phyloP scores from a whole-genome alignment of 2,797 vertebrate species.

The Simalia tracyae region DNA sequence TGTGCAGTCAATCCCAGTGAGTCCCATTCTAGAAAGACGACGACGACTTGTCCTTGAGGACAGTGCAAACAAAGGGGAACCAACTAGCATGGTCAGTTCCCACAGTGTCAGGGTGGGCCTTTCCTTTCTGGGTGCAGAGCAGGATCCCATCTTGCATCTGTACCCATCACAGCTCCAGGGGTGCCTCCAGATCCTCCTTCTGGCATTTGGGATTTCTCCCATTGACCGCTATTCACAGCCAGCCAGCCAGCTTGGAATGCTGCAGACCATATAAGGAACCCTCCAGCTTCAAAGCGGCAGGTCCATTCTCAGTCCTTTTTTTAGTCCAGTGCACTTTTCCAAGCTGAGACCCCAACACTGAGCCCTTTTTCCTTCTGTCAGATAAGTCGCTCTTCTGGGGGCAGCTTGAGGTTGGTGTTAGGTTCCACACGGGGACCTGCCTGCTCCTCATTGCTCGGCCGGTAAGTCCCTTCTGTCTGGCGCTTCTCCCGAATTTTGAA shows the following conservation, averaged over 20 bases:
- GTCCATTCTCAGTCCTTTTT: neutral
- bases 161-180: neutral
- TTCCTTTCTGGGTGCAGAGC: neutral
- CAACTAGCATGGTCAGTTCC: neutral
- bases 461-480: constrained; percentile 90
- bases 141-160: neutral
- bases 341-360: neutral
- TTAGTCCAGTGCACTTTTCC: neutral
- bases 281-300: neutral
- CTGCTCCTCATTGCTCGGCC: constrained; percentile 88
- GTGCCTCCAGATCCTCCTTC: neutral
- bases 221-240: neutral
- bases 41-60: neutral
- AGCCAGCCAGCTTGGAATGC: neutral
- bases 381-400: constrained; percentile 91
- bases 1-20: neutral
- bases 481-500: constrained; percentile 85
- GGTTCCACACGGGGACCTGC: constrained; percentile 75
- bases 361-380: constrained; percentile 59
- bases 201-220: neutral
- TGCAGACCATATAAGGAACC: neutral
- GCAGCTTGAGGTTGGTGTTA: constrained; percentile 81
- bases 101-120: neutral
- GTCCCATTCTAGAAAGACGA: neutral
- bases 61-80: neutral